Conservation (phyloP, 2,888 invertebrate species). For the Pandemis cinnamomeana region DNA sequence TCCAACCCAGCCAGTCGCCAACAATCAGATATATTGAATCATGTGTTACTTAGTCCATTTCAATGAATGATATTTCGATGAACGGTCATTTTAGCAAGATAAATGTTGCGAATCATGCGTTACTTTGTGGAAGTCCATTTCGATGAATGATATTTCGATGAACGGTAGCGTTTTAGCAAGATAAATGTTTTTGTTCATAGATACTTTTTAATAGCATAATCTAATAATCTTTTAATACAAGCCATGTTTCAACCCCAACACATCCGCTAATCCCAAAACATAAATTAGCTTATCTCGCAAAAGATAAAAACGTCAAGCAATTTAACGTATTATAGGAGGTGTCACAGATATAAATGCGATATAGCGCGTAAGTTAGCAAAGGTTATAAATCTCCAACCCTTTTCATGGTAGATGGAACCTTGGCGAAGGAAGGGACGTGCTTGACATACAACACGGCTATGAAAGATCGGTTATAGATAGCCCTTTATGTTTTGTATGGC, state of each 20-base stretch:
- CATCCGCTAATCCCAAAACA: slow-evolving; percentile 46
- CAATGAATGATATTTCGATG: too few relatives aligned
- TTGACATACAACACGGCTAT: slow-evolving; percentile 45
- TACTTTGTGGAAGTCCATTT: too few relatives aligned
- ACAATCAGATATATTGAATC: too few relatives aligned
- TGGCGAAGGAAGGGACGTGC: slow-evolving; percentile 48
- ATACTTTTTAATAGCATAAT: background rate
- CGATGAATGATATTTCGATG: too few relatives aligned
- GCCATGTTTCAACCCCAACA: slow-evolving; percentile 8
- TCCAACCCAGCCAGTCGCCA: too few relatives aligned
- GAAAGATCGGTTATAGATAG: slow-evolving; percentile 43
- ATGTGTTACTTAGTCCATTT: too few relatives aligned
- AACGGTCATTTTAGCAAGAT: too few relatives aligned
- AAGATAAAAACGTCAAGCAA: slow-evolving; percentile 51
- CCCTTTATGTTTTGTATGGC: slow-evolving; percentile 25
- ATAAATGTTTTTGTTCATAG: too few relatives aligned
- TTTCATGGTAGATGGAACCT: slow-evolving; percentile 54
- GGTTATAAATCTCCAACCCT: slow-evolving; percentile 58
- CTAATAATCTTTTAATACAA: background rate
- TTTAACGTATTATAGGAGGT: slow-evolving; percentile 55
- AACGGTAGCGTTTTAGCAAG: too few relatives aligned
- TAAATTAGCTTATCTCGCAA: slow-evolving; percentile 48
- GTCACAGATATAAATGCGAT: slow-evolving; percentile 52
- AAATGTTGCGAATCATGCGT: too few relatives aligned
- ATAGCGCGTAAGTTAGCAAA: slow-evolving; percentile 50